Evolutionary conservation across 2,888 invertebrate genomes (phyloP), one percentile per base, ranked within the genome.

Genomic region (Dyspetes luteomarginatus): DNA sequence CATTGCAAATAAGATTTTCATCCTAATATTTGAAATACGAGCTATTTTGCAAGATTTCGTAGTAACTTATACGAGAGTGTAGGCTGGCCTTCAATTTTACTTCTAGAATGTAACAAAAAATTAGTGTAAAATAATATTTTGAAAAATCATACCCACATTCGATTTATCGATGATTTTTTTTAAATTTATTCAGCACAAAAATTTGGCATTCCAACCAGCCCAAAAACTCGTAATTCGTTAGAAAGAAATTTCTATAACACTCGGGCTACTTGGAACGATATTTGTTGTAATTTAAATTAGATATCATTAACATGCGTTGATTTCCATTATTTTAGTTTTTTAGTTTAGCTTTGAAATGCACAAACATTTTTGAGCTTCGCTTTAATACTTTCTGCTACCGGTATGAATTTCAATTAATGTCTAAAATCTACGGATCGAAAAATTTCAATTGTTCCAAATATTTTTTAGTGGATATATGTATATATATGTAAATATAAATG

Each of bases 271-370:
- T 41, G 50, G 7, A 75, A 80, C n/a, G 36, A 68, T 62, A 67
- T 67, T 67, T 36, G 19, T 26, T 65, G 71, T 64, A 50, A 50
- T 79, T 71, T 48, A 3, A 17, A 56, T 69, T 58, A 69, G 64
- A 71, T 62, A 52, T 45, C 3, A 12, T 36, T 45, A 30, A 17
- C 55, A 55, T 73, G 60, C 52, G 24, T 41, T 7, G 52, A 48
- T 30, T 67, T 74, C n/a, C 17, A 17, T 68, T 64, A 60, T 26
- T 62, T 62, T 45, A 52, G 24, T 67, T 62, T 22, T 58, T 30
- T 71, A 69, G 62, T 28, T 77, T 45, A 69, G 26, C 69, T n/a
- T 28, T 73, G n/a, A n/a, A 72, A 56, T 48, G 52, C 50, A n/a
- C 58, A 71, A 71, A 7, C 19, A 58, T 60, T 24, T 71, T 75